Evolutionary conservation across 1,140 invertebrate genomes (phyloP).

Genomic region (Drosophila pectinifera): DNA sequence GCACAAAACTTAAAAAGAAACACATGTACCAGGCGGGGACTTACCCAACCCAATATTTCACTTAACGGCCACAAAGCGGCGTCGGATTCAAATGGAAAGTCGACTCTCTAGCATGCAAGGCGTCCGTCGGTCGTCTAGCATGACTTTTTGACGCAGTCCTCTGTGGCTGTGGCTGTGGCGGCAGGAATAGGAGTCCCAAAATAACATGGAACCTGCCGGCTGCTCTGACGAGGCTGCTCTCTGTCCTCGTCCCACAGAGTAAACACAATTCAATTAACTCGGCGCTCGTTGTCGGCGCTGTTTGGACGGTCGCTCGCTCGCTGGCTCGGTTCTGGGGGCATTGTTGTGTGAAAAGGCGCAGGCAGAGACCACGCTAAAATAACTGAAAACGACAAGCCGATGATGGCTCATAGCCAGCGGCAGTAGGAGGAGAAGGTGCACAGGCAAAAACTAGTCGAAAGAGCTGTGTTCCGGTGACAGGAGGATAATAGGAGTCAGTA

Average conservation of each 20-base stretch:
- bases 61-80: constrained; percentile 25
- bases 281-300: constrained; percentile 60
- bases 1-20: background rate
- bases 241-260: constrained; percentile 60
- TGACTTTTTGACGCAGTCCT: constrained; percentile 29
- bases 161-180: constrained; percentile 2
- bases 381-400: constrained; percentile 76
- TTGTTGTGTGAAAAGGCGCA: constrained; percentile 59
- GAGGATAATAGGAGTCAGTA: background rate
- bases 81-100: constrained; percentile 25
- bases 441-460: background rate
- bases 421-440: constrained; percentile 29
- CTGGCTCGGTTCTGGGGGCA: constrained; percentile 46
- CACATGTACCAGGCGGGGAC: constrained; percentile 5
- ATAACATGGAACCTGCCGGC: constrained; percentile 20
- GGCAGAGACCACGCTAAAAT: constrained; percentile 67
- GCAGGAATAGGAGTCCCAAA: constrained; percentile 48
- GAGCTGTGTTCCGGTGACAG: background rate
- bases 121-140: constrained; percentile 7
- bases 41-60: constrained; percentile 32
- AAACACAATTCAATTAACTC: constrained; percentile 82
- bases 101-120: constrained; percentile 33
- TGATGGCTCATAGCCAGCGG: constrained; percentile 52
- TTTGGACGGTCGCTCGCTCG: background rate
- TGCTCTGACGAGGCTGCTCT: constrained; percentile 16